These are phyloP conservation scores for Anableps anableps DNA, from an alignment of 2,797 vertebrate species.

Conservation along the genomic window DNA sequence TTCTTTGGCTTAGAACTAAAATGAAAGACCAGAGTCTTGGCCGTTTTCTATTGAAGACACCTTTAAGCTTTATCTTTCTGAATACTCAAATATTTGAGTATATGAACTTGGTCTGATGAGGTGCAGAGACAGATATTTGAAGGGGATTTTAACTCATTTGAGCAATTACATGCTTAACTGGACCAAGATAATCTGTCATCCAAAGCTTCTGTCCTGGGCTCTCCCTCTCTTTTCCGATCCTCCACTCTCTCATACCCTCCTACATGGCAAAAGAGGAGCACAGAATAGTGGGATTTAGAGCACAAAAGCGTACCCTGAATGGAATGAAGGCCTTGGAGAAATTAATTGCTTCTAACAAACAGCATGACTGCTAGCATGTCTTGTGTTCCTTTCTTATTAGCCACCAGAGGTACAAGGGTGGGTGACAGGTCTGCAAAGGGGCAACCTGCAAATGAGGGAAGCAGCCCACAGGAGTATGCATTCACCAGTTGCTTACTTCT, in stretches of 20 bases:
- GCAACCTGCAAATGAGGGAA: slow-evolving; percentile 62
- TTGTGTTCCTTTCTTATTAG: slow-evolving; percentile 94
- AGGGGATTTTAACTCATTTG: slow-evolving; percentile 99
- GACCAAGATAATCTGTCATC: slow-evolving; percentile 99
- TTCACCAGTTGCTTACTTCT: slow-evolving; percentile 33
- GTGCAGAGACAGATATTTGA: slow-evolving; percentile 99
- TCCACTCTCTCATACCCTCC: slow-evolving; percentile 82
- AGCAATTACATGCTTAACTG: slow-evolving; percentile 99
- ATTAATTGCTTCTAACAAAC: slow-evolving; percentile 99
- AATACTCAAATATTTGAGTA: slow-evolving; percentile 99
- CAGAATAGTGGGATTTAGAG: slow-evolving; percentile 98
- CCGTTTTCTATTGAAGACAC: slow-evolving; percentile 93
- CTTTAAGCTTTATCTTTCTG: slow-evolving; percentile 96
- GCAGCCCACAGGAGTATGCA: slow-evolving; percentile 39
- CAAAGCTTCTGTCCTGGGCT: slow-evolving; percentile 87
- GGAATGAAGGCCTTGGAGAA: slow-evolving; percentile 98
- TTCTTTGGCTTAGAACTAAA: slow-evolving; percentile 76
- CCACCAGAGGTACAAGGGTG: slow-evolving; percentile 87
- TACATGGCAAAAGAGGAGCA: slow-evolving; percentile 93
- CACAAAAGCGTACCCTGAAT: slow-evolving; percentile 98
- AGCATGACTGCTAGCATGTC: slow-evolving; percentile 98
- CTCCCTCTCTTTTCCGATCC: slow-evolving; percentile 79
- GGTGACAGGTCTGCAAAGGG: slow-evolving; percentile 73
- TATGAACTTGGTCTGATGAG: slow-evolving; percentile 99
- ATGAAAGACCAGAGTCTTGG: slow-evolving; percentile 76